A percentile compares a stretch with the other conserved stretches of the same genome.
Conservation (phyloP, 2,113 vertebrate genomes). For the Motacilla tschutschensis region DNA sequence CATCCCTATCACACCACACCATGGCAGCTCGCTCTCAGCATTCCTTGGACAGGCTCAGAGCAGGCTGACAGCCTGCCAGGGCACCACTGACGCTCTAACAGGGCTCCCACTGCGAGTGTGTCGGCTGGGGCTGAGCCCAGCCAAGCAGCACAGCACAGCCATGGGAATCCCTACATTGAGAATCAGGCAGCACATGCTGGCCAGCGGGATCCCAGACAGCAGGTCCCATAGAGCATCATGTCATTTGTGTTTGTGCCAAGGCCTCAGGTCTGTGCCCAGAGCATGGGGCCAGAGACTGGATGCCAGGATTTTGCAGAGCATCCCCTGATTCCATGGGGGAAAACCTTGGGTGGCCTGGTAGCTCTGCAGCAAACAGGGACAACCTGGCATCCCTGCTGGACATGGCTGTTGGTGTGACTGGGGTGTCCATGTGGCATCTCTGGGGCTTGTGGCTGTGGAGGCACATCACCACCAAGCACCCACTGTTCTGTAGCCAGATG, state of each 20-base stretch:
- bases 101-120: rapidly evolving
- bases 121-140: background rate
- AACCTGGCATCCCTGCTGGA: background rate
- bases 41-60: background rate
- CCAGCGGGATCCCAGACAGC: background rate
- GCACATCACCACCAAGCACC: background rate
- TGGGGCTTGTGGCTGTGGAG: background rate
- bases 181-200: background rate
- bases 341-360: background rate
- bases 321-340: rapidly evolving
- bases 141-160: rapidly evolving
- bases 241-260: background rate
- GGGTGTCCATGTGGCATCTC: no score
- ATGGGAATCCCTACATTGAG: background rate
- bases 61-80: background rate
- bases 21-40: rapidly evolving
- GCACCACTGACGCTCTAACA: background rate
- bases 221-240: rapidly evolving
- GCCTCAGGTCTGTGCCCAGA: background rate
- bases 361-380: background rate
- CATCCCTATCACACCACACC: rapidly evolving
- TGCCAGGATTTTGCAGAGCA: background rate
- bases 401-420: rapidly evolving
- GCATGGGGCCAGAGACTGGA: rapidly evolving
- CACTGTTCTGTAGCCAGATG: background rate